Base-by-base conservation (phyloP, 2,113 vertebrate genomes). In the Grammatotria lemairii region DNA sequence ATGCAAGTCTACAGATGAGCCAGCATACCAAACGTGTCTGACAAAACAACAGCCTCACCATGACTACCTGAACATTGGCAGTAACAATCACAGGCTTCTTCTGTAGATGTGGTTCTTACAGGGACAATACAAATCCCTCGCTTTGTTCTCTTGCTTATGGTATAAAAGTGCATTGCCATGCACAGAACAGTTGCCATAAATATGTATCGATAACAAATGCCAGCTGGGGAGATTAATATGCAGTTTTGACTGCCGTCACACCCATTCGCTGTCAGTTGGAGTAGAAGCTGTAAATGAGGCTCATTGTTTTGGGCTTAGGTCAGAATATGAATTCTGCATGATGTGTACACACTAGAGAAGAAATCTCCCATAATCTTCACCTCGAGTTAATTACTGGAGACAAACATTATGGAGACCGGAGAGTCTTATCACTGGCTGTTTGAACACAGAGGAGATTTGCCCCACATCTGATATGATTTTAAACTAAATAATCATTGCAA, bases 291-390 rank as follows among this genome's bases (percentile, higher is more conserved):
- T 93, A 94, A 96, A 95, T 85, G 85, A 93, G 84, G 80, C 94
- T 88, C 90, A 91, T 93, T 96, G 95, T 95, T 95, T 92, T 68
- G 53, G 68, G 90, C 91, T 94, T 92, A 92, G 94, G 93, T 95
- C 91, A 91, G 88, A 93, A 87, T 90, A 93, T 93, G 91, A 95
- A 95, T 95, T 95, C 93, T 68, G 88, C 90, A 90, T 91, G 92
- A 94, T 93, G 91, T 93, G 92, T 90, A 89, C 92, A 88, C 91
- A 91, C 91, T 88, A 83, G 88, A 91, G 92, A 92, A 92, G 82
- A 94, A 96, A 94, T 94, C 93, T 93, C 84, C 88, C 85, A 85
- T 96, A 96, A 96, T 96, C 95, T 95, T 96, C 95, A 96, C 95
- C 95, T 95, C 91, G 70, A 92, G 94, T 96, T 96, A 96, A 97